Conservation (phyloP, 2,797 vertebrate species). For the Tachyglossus aculeatus region DNA sequence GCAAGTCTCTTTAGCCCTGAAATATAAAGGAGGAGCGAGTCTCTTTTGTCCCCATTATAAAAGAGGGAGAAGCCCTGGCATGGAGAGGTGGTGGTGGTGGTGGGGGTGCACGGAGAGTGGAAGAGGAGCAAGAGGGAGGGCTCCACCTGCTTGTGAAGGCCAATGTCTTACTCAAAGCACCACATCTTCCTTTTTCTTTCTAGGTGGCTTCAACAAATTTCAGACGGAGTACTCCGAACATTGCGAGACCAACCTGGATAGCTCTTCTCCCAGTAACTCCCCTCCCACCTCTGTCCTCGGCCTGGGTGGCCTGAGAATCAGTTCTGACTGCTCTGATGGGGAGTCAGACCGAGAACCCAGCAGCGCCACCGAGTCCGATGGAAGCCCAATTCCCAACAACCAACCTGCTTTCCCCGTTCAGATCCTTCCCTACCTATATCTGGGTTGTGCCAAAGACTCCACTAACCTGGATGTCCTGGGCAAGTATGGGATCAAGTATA, state of each 20-base stretch:
- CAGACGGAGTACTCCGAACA: constrained; percentile 93
- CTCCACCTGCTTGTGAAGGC: too few species aligned
- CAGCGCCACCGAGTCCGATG: constrained; percentile 94
- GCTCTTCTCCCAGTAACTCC: constrained; percentile 89
- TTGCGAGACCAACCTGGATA: constrained; percentile 94
- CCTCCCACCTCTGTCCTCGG: constrained; percentile 91
- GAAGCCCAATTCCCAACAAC: constrained; percentile 91
- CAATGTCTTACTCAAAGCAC: not conserved
- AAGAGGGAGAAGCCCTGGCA: too few species aligned
- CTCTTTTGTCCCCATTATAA: too few species aligned
- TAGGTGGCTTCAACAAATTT: constrained; percentile 95
- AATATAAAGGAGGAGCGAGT: too few species aligned
- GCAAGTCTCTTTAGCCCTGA: too few species aligned
- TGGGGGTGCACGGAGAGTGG: too few species aligned
- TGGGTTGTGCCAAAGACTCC: constrained; percentile 98
- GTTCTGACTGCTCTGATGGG: constrained; percentile 93
- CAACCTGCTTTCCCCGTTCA: constrained; percentile 97
- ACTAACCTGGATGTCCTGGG: constrained; percentile 93
- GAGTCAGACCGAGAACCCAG: constrained; percentile 94
- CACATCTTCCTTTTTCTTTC: not conserved
- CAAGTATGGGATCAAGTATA: constrained; percentile 97
- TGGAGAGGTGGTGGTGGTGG: too few species aligned
- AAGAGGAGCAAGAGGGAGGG: too few species aligned
- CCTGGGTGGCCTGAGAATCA: constrained; percentile 92
- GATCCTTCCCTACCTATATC: constrained; percentile 96